phyloP scores from a whole-genome alignment of 2,113 vertebrate species.

The Engraulis encrasicolus region DNA sequence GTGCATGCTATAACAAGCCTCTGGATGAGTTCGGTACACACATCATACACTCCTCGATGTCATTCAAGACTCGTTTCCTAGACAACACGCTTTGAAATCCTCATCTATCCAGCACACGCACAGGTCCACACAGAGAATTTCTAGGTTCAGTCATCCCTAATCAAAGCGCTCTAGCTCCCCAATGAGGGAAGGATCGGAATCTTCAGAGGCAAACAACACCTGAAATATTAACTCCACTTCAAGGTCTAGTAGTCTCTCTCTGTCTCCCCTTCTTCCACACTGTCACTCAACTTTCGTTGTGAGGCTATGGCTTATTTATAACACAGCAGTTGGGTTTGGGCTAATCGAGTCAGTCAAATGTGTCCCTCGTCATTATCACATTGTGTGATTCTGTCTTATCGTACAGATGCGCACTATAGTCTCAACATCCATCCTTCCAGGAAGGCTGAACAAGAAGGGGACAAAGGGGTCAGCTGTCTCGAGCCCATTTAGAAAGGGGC shows the following conservation, averaged over 20 bases:
- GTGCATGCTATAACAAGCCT: no score
- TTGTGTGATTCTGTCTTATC: slow-evolving; percentile 60
- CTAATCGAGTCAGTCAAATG: not conserved
- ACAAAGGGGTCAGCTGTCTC: no score
- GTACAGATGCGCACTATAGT: no score
- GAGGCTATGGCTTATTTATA: not conserved
- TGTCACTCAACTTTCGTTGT: not conserved
- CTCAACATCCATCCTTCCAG: no score
- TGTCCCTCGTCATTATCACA: slow-evolving; percentile 30
- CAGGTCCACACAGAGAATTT: not conserved
- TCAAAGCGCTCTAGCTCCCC: not conserved
- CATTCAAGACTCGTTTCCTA: not conserved
- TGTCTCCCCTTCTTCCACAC: no score
- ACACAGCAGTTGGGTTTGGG: not conserved
- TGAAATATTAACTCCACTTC: slow-evolving; percentile 3
- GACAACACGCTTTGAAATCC: not conserved
- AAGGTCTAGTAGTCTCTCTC: not conserved
- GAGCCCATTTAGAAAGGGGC: no score
- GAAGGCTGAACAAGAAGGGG: no score
- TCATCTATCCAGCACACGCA: not conserved
- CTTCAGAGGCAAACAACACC: not conserved
- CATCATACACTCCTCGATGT: not conserved
- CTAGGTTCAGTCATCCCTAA: not conserved
- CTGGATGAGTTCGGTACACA: not conserved
- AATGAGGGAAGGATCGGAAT: not conserved